Evolutionary conservation across 2,888 invertebrate species (phyloP).

Genomic region (Mythimna lalbum): DNA sequence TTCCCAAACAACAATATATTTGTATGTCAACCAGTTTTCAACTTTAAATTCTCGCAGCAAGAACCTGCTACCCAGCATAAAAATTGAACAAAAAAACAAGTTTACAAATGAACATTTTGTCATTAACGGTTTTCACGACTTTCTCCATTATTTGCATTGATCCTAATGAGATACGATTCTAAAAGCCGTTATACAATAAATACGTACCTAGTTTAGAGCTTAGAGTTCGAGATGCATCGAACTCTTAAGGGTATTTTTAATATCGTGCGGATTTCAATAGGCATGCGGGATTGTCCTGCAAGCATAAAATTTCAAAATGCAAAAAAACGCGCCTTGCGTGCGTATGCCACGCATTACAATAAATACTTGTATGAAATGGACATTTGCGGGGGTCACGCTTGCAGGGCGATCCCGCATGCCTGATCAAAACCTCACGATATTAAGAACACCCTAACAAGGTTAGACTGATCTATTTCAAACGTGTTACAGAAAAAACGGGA

Average conservation of each 20-base stretch:
- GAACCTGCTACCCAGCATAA: slow-evolving; percentile 47
- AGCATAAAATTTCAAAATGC: too few relatives aligned
- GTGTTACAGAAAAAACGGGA: slow-evolving; percentile 18
- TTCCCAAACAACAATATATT: slow-evolving; percentile 64
- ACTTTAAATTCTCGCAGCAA: slow-evolving; percentile 65
- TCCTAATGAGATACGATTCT: slow-evolving; percentile 38
- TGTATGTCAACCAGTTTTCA: slow-evolving; percentile 64
- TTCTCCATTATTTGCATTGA: slow-evolving; percentile 60
- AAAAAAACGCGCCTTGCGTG: too few relatives aligned
- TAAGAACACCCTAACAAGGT: too few relatives aligned
- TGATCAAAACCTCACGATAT: too few relatives aligned
- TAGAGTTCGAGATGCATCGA: too few relatives aligned
- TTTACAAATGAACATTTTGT: slow-evolving; percentile 55
- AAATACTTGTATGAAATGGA: too few relatives aligned
- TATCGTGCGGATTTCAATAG: too few relatives aligned
- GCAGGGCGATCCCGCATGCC: too few relatives aligned
- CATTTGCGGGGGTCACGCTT: too few relatives aligned
- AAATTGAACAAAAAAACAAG: slow-evolving; percentile 63
- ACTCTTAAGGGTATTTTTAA: not conserved
- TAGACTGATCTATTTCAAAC: slow-evolving; percentile 15
- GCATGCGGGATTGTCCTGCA: too few relatives aligned
- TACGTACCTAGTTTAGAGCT: not conserved
- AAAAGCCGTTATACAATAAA: slow-evolving; percentile 37
- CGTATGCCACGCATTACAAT: too few relatives aligned
- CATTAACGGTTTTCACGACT: slow-evolving; percentile 58